Conservation (phyloP, 2,797 vertebrate genomes). For the Cryptoprocta ferox region DNA sequence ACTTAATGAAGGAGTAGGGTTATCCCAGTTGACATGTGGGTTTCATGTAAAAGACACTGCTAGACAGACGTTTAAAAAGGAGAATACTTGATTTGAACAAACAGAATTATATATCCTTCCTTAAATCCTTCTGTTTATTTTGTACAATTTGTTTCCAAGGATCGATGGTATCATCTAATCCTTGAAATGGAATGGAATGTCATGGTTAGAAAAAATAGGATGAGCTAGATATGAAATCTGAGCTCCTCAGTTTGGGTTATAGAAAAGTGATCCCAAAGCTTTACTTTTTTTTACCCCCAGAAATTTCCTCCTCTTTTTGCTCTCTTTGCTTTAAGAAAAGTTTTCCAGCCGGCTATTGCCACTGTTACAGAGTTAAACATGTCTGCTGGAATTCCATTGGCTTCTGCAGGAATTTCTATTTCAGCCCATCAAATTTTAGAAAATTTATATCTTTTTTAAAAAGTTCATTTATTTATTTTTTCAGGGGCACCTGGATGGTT, state of each 20-base stretch:
- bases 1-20: not conserved
- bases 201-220: not conserved
- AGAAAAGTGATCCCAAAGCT: not conserved
- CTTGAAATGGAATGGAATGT: not conserved
- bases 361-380: not conserved
- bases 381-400: not conserved
- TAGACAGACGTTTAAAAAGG: not conserved
- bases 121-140: slow-evolving; percentile 47
- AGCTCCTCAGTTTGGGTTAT: not conserved
- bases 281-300: too few species aligned
- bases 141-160: slow-evolving; percentile 14
- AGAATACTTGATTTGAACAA: slow-evolving; percentile 37
- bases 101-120: not conserved
- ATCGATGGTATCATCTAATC: slow-evolving; percentile 42
- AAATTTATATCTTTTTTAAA: not conserved
- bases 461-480: too few species aligned
- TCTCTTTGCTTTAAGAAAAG: not conserved
- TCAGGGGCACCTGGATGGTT: too few species aligned
- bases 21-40: not conserved
- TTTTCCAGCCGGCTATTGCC: not conserved
- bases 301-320: not conserved
- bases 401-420: not conserved
- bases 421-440: not conserved
- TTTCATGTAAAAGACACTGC: not conserved
- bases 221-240: not conserved